Evolutionary conservation across 2,113 vertebrate genomes (phyloP), one percentile per base, ranked within the genome.

Genomic region (Lycaon pictus): DNA sequence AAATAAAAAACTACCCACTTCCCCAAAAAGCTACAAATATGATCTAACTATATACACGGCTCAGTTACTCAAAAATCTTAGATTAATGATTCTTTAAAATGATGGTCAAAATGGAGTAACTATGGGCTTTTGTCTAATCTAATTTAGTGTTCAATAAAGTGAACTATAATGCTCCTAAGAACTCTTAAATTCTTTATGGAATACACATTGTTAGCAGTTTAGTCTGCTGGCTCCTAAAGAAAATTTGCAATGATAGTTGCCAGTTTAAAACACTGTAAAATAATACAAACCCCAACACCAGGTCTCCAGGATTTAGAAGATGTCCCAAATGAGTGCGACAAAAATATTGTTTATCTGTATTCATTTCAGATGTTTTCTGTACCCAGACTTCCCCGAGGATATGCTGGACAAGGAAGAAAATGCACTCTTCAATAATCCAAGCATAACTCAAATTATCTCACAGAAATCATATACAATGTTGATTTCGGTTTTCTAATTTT

Each of bases 321-420:
- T 99, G 99, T 0, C 99, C 99, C 98, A 99, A 97, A 98, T 99
- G 99, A 51, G 99, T 99, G 0, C 98, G 99, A 98, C 99, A 99
- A 99, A 99, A 99, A 96, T 99, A 99, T 81, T 99, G 99, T 96
- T 99, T 99, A 97, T 99, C 99, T 8, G 99, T 99, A 97, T 99
- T 92, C 99, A 99, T 98, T 98, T 99, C 99, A 0, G 99, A 99
- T 43, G 99, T 99, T 96, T 99, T 99, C 99, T 99, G 99, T 56
- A 99, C 99, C 99, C 99, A 99, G 84, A 99, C 99, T 97, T 99
- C 99, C 84, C 99, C 99, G 96, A 99, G 99, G 0, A 97, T 99
- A 98, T 99, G 99, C 99, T 99, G 98, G 37, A 97, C 90, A 96
- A 98, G 94, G 98, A 98, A 56, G 29, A 95, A 97, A 98, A 97